Evolutionary conservation across 1,140 invertebrate genomes (phyloP).

Genomic region (Saccostrea glomerata): DNA sequence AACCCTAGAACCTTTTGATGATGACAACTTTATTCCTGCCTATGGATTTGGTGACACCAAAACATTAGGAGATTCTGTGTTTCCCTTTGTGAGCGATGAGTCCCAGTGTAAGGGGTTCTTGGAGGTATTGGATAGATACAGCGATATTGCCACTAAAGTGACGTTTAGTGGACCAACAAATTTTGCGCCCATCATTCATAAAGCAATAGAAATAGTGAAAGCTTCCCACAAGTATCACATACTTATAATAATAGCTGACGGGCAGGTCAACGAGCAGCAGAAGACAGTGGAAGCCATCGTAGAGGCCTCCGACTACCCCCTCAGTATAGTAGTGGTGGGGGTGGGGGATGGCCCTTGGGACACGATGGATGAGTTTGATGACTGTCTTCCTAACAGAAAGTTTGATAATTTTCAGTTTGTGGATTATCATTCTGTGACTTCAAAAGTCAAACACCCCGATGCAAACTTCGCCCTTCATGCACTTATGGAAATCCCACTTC

Average conservation of each 20-base stretch:
- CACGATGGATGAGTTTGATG: conserved; percentile 81
- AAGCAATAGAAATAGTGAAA: conserved; percentile 80
- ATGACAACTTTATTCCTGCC: conserved; percentile 78
- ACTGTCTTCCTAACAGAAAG: conserved; percentile 80
- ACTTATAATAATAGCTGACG: conserved; percentile 81
- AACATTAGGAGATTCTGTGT: conserved; percentile 79
- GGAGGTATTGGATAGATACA: conserved; percentile 78
- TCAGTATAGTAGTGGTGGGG: conserved; percentile 82
- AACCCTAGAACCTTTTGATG: conserved; percentile 80
- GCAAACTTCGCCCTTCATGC: conserved; percentile 80
- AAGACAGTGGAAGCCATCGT: conserved; percentile 81
- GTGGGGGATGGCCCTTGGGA: conserved; percentile 83
- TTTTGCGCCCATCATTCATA: conserved; percentile 80
- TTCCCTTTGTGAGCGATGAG: conserved; percentile 74
- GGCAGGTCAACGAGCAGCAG: conserved; percentile 80
- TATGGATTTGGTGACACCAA: conserved; percentile 80
- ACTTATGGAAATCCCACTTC: conserved; percentile 82
- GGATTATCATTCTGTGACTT: conserved; percentile 79
- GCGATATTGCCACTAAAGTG: conserved; percentile 70
- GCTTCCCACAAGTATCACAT: conserved; percentile 79
- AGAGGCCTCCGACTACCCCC: conserved; percentile 80
- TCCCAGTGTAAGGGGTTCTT: conserved; percentile 77
- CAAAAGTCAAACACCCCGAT: conserved; percentile 79
- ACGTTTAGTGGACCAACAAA: conserved; percentile 80
- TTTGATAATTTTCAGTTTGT: conserved; percentile 84